Evolutionary conservation across 2,113 vertebrate species (phyloP), one percentile per base, ranked within the genome.

Genomic region (Madoqua kirkii): DNA sequence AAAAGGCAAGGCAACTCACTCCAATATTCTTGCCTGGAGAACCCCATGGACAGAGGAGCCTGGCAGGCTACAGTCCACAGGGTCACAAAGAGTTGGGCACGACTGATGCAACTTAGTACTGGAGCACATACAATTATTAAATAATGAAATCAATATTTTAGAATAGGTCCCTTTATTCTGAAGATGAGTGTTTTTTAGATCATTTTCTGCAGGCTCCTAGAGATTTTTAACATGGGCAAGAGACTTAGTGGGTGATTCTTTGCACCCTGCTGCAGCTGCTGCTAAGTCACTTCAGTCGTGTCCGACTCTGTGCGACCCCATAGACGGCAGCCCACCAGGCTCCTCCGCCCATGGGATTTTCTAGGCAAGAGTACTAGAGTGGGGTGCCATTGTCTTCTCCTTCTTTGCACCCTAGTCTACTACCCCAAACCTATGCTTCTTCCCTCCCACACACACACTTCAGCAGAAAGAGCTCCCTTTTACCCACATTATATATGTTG

Each of bases 371-470:
- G 14, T 27, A 60, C 27, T 31, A 27, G 27, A 60, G 27, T 60
- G 59, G 12, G 12, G 0, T 60, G 27, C 59, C 59, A 60, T 31
- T 31, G 59, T 29, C 59, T 62, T 62, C 59, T 62, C 59, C 1
- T 0, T 62, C 11, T 71, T 55, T 87, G 19, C 0, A 36, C 40
- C 31, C 2, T 1, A 16, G 2, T 31, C 27, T 1, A 57, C 27
- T 1, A 57, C 3, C 0, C 3, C 7, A 12, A n/a, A 1, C 8
- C 14, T 36, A 52, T 2, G 12, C 16, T 5, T 40, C 29, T 2
- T 15, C 31, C 1, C 6, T 9, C 27, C 19, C 2, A 5, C 3
- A 15, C 0, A 15, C 25, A 21, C 3, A 33, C 29, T 76, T 86
- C 48, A 92, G 14, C 7, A 21, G 40, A 23, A 59, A 33, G 12